Percentiles rank a stretch among this genome's conserved stretches.
phyloP scores from a whole-genome alignment of 1,140 invertebrate genomes.

The Ooceraea biroi region DNA sequence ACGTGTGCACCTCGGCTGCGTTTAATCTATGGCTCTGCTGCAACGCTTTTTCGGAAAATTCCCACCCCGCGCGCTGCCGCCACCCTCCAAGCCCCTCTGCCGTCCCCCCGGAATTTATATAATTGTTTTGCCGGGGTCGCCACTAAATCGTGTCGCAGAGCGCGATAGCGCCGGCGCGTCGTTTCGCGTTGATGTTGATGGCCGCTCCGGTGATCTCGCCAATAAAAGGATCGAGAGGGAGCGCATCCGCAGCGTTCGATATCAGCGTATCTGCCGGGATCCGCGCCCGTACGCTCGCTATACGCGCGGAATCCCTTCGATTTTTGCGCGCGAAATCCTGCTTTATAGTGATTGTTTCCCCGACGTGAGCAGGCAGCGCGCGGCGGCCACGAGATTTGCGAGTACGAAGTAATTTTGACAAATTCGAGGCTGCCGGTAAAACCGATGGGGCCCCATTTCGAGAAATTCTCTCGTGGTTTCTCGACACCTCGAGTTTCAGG shows the following conservation, averaged over 20 bases:
- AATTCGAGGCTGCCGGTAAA: constrained; percentile 20
- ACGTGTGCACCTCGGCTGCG: constrained; percentile 80
- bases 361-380: not conserved
- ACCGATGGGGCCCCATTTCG: not conserved
- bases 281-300: not conserved
- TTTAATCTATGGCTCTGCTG: constrained; percentile 83
- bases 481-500: not conserved
- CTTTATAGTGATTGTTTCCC: constrained; percentile 49
- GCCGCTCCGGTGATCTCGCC: constrained; percentile 79
- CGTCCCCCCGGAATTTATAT: constrained; percentile 83
- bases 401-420: constrained; percentile 32
- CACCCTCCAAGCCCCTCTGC: not conserved
- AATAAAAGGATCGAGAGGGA: constrained; percentile 78
- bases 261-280: constrained; percentile 55
- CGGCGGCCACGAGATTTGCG: constrained; percentile 18
- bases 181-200: constrained; percentile 79
- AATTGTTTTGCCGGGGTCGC: constrained; percentile 84
- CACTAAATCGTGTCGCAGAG: constrained; percentile 80
- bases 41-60: constrained; percentile 84
- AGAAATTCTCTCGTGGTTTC: not conserved
- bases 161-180: constrained; percentile 76
- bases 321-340: constrained; percentile 66
- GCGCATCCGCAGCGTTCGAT: constrained; percentile 72
- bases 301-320: constrained; percentile 52
- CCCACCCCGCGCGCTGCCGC: constrained; percentile 48